Base-by-base conservation (phyloP, 2,113 vertebrate species). In the Catagonus wagneri region DNA sequence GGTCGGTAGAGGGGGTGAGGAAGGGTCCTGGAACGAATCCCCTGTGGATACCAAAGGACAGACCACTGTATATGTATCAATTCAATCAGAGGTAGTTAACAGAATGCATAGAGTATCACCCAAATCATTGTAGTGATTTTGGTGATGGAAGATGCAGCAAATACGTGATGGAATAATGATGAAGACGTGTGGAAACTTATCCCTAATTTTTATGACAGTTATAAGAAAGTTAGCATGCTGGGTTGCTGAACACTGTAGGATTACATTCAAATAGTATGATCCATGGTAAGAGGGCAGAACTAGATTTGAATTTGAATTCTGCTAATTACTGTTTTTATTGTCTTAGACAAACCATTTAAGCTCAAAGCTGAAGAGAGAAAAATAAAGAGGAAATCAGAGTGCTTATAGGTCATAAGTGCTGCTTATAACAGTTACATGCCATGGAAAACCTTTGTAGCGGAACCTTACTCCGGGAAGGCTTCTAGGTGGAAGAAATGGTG, bases 261-360 rank as follows among this genome's bases (percentile, higher is more conserved):
- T 94, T 83, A 58, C 25, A 61, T 75, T 84, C 50, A 83, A 27
- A 5, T 9, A 44, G 7, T 14, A 4, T 27, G 27, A 4, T 7
- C 22, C 71, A 88, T 19, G 1, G 14, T 32, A 22, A 71, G 5
- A 87, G 17, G n/a, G 14, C 9, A 13, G 32, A 90, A 83, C 16
- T 75, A 29, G 16, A 94, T 88, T 80, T 85, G 1, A 81, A 80
- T 65, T 83, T 75, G 84, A 15, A 80, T 88, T 90, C 19, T 94
- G 16, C 12, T 63, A 10, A 7, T 83, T 34, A 72, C 13, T 66
- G 22, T 5, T 27, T 78, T 71, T 74, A 3, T 60, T 94, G 13
- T 61, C 10, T 29, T 56, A 52, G 71, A 7, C 7, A 75, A 90
- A 3, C 15, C n/a, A 32, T 15, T 32, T 56, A 78, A 74, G 58